Conservation (phyloP, 2,888 invertebrate genomes). For the Brachylomia viminalis region DNA sequence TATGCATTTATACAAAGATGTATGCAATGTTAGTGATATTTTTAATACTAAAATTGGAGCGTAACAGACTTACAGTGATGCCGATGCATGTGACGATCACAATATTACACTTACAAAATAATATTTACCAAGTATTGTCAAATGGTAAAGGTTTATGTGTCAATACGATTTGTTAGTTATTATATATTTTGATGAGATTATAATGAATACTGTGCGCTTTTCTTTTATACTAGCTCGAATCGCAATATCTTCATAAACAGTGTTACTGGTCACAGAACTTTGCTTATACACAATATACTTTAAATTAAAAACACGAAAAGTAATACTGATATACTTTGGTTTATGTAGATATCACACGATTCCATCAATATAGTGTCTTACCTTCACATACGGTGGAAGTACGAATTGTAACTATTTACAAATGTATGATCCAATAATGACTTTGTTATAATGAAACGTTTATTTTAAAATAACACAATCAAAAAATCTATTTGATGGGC, state of each 20-base stretch:
- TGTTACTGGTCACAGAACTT: conserved; percentile 60
- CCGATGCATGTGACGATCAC: conserved; percentile 83
- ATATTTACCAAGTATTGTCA: conserved; percentile 91
- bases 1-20: conserved; percentile 91
- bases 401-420: conserved; percentile 80
- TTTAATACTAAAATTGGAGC: conserved; percentile 89
- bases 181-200: conserved; percentile 78
- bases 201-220: conserved; percentile 87
- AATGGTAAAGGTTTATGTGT: conserved; percentile 85
- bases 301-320: conserved; percentile 67
- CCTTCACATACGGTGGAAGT: conserved; percentile 75
- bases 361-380: conserved; percentile 70
- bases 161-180: conserved; percentile 72
- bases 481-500: conserved; percentile 69
- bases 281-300: conserved; percentile 65
- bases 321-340: conserved; percentile 81
- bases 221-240: conserved; percentile 82
- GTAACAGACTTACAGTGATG: conserved; percentile 85
- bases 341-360: conserved; percentile 83
- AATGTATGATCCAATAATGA: conserved; percentile 77
- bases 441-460: conserved; percentile 71
- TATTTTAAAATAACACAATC: conserved; percentile 54
- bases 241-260: conserved; percentile 82
- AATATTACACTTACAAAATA: conserved; percentile 87
- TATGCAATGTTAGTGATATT: conserved; percentile 90